Evolutionary conservation across 2,888 invertebrate genomes (phyloP), one percentile per base, ranked within the genome.

Genomic region (Theodoxus fluviatilis): DNA sequence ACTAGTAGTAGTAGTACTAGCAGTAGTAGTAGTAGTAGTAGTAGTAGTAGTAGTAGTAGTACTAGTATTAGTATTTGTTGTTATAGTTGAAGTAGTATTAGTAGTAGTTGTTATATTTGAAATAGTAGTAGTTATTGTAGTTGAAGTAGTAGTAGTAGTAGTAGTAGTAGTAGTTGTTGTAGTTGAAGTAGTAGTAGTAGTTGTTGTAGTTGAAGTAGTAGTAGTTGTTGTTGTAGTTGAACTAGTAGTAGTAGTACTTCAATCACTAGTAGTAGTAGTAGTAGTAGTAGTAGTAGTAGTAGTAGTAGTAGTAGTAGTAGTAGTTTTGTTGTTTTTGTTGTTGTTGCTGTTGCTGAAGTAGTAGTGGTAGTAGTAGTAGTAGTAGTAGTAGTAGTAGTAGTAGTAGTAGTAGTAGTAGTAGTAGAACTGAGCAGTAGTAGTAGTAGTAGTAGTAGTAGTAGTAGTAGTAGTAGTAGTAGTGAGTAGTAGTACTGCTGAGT

Each of bases 291-390:
- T 22, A 57, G 25, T 57, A 25, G 28, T 57, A 25, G 57, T 57
- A 25, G 57, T 57, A 25, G 57, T 57, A 25, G 57, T 57, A 25
- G 57, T 57, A 25, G 57, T 57, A 25, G 57, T 57, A 25, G 57
- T 57, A 57, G 57, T 57, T 12, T 43, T 12, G 43, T 43, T 12
- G 43, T 43, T 12, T 9, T 43, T 12, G 43, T 15, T 12, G 43
- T 15, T 12, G 43, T 43, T 12, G 43, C 18, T 12, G 12, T 43
- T 12, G 43, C 43, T 12, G 43, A 9, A 43, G 43, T 15, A 43
- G 43, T 43, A 43, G 43, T 43, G 15, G 43, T 15, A 43, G 43
- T 43, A 43, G 43, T 43, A 43, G 43, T 43, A 43, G 43, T 43
- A 43, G 43, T 43, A 43, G 43, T 43, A 43, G 43, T 43, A 43